phyloP scores from a whole-genome alignment of 2,113 vertebrate genomes.

The Cervus canadensis region DNA sequence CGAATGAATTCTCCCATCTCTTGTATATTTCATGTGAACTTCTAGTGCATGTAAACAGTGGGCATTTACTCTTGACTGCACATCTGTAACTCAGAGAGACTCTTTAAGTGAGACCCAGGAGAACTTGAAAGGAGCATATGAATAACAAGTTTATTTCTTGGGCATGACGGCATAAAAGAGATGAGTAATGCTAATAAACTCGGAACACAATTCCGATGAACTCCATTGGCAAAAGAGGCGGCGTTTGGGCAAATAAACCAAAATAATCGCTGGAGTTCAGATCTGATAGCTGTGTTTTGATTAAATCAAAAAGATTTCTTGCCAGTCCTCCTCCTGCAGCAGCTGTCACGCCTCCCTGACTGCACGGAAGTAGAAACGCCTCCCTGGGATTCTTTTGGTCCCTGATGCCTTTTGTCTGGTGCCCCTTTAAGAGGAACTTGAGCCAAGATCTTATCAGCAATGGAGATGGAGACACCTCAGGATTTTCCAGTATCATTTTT shows the following conservation, averaged over 20 bases:
- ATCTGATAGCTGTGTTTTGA: not conserved
- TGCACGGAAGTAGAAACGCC: not conserved
- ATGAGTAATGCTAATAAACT: not conserved
- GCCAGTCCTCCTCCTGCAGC: not conserved
- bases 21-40: not conserved
- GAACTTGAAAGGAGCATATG: constrained; percentile 9
- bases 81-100: not conserved
- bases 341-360: not conserved
- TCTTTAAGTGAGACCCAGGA: not conserved
- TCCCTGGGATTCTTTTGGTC: rapidly evolving
- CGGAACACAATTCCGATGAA: not conserved
- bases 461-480: constrained; percentile 10
- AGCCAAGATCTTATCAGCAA: constrained; percentile 10
- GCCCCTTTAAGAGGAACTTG: not conserved
- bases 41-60: not conserved
- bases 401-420: not conserved
- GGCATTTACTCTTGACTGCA: not conserved
- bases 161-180: not conserved
- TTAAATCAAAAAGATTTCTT: not conserved
- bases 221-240: not conserved
- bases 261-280: not conserved
- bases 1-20: not conserved
- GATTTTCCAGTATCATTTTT: not conserved
- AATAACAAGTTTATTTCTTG: not conserved
- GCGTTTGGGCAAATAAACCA: constrained; percentile 43